Evolutionary conservation across 2,888 invertebrate species (phyloP).

Genomic region (Drosophila antonietae): DNA sequence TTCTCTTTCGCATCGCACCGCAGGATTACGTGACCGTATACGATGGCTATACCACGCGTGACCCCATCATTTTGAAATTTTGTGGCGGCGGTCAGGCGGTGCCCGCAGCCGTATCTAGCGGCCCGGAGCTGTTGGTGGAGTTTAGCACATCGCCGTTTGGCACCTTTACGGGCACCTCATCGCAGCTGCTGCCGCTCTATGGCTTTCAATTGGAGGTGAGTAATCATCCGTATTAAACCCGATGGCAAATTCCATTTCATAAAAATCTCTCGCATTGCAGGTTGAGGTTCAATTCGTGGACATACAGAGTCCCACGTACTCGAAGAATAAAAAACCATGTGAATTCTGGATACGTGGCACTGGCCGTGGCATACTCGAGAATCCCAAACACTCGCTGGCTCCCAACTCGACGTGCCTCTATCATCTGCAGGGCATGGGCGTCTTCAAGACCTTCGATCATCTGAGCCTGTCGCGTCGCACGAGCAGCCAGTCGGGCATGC

Average conservation of each 20-base stretch:
- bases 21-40: slow-evolving; percentile 94
- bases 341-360: slow-evolving; percentile 94
- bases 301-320: slow-evolving; percentile 92
- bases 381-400: slow-evolving; percentile 93
- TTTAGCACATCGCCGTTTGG: slow-evolving; percentile 96
- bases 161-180: slow-evolving; percentile 91
- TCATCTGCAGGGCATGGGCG: slow-evolving; percentile 89
- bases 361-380: slow-evolving; percentile 91
- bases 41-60: slow-evolving; percentile 94
- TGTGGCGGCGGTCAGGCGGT: slow-evolving; percentile 95
- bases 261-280: slow-evolving; percentile 48
- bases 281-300: slow-evolving; percentile 93
- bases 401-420: slow-evolving; percentile 96
- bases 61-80: slow-evolving; percentile 94
- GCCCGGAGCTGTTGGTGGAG: slow-evolving; percentile 94
- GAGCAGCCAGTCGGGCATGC: slow-evolving; percentile 72
- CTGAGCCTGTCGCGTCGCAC: slow-evolving; percentile 86
- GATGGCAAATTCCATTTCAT: slow-evolving; percentile 4
- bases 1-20: slow-evolving; percentile 42
- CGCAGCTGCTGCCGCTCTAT: slow-evolving; percentile 91
- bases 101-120: slow-evolving; percentile 93
- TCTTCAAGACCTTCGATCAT: slow-evolving; percentile 86
- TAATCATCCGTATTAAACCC: not conserved
- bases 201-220: slow-evolving; percentile 95
- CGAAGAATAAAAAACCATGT: slow-evolving; percentile 93